Conservation (phyloP, 2,113 vertebrate species). For the Sarotherodon lohbergeri region DNA sequence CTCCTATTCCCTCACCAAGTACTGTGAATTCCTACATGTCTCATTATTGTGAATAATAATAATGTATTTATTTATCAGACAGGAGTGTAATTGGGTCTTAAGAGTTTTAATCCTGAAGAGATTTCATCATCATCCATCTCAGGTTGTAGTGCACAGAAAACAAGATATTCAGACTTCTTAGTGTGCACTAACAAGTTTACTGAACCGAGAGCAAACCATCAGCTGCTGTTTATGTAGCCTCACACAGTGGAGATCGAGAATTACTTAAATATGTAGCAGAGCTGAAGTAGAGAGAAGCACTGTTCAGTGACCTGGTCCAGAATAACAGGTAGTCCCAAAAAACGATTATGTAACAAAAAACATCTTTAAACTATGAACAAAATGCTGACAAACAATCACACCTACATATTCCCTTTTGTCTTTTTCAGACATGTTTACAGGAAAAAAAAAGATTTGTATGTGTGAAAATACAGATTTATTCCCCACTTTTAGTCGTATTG, state of each 20-base stretch:
- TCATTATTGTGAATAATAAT: slow-evolving; percentile 63
- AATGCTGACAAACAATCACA: slow-evolving; percentile 30
- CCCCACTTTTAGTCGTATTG: background rate
- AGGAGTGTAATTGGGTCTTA: slow-evolving; percentile 33
- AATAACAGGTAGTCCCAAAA: background rate
- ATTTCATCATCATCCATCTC: slow-evolving; percentile 56
- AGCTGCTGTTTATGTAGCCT: slow-evolving; percentile 41
- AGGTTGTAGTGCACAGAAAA: slow-evolving; percentile 46
- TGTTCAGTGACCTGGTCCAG: slow-evolving; percentile 2
- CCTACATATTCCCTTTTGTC: background rate
- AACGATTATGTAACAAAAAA: background rate
- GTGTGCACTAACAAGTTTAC: slow-evolving; percentile 19
- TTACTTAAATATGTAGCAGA: slow-evolving; percentile 43
- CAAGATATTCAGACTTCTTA: slow-evolving; percentile 22
- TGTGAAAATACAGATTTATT: background rate
- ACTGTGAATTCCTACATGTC: slow-evolving; percentile 65
- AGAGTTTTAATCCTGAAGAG: slow-evolving; percentile 35
- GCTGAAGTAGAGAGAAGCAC: slow-evolving; percentile 13
- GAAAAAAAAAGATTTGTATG: background rate
- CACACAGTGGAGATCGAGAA: background rate
- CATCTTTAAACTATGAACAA: background rate
- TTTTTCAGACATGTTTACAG: slow-evolving; percentile 33
- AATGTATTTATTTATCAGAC: slow-evolving; percentile 57
- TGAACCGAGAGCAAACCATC: slow-evolving; percentile 3
- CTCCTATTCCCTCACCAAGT: slow-evolving; percentile 35